phyloP scores from a whole-genome alignment of 1,140 invertebrate species.

The Cataglyphis hispanica region DNA sequence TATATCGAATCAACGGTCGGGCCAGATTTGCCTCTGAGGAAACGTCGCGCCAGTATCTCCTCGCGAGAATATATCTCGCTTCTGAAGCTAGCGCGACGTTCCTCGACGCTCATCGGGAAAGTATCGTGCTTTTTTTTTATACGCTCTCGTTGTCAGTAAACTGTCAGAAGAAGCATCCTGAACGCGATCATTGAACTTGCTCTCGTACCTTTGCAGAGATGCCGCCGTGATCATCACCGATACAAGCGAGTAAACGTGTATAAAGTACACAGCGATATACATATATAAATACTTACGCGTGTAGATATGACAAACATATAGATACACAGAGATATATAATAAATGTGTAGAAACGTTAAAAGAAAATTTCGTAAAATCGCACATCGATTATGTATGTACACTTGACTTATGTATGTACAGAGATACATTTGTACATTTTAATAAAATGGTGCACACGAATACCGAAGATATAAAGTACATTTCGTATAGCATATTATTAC shows the following conservation, averaged over 20 bases:
- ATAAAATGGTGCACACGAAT: constrained; percentile 13
- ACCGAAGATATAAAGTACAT: not conserved
- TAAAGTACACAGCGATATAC: constrained; percentile 25
- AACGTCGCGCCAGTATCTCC: not conserved
- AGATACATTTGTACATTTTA: constrained; percentile 1
- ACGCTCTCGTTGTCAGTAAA: constrained; percentile 32
- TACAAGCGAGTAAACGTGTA: not conserved
- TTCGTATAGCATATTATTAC: not conserved
- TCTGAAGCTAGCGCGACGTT: constrained; percentile 35
- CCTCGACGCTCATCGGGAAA: constrained; percentile 16
- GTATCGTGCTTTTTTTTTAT: constrained; percentile 26
- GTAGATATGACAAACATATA: constrained; percentile 14
- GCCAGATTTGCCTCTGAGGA: not conserved
- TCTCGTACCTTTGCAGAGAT: not conserved
- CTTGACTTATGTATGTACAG: constrained; percentile 38
- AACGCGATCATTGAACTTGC: not conserved
- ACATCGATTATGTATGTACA: constrained; percentile 48
- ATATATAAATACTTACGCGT: constrained; percentile 54
- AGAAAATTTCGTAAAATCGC: constrained; percentile 23
- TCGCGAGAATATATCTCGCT: constrained; percentile 1
- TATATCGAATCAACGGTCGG: constrained; percentile 51
- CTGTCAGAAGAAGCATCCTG: constrained; percentile 54
- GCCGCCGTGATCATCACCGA: not conserved
- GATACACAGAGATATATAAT: constrained; percentile 42
- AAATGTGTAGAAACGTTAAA: constrained; percentile 10